A percentile compares a stretch with the other conserved stretches of the same genome.
phyloP scores from a whole-genome alignment of 2,797 vertebrate genomes.

The Lycodopsis pacificus region DNA sequence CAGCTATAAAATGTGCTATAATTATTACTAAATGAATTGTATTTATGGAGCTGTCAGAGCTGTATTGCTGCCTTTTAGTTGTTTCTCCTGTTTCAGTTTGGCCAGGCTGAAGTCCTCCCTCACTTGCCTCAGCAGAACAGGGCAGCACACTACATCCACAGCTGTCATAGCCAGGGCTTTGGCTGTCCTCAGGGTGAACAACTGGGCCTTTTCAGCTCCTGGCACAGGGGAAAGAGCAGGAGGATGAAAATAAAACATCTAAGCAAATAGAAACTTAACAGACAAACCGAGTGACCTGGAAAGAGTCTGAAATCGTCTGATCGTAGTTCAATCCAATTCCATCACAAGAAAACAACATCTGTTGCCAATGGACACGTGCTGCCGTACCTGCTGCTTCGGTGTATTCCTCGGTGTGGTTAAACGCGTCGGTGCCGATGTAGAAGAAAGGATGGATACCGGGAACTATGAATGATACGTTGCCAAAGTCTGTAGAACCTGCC shows the following conservation, averaged over 20 bases:
- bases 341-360: conserved; percentile 10
- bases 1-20: not conserved
- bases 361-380: not conserved
- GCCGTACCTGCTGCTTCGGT: conserved; percentile 87
- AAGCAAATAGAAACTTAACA: conserved; percentile 39
- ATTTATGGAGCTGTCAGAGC: not conserved
- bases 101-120: conserved; percentile 75
- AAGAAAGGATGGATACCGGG: conserved; percentile 93
- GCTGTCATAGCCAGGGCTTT: conserved; percentile 93
- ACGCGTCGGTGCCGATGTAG: conserved; percentile 87
- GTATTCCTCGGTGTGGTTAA: conserved; percentile 92
- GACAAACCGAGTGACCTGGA: conserved; percentile 26
- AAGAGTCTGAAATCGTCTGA: conserved; percentile 26
- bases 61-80: not conserved
- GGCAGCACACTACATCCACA: conserved; percentile 88
- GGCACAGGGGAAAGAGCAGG: conserved; percentile 20
- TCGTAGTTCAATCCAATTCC: conserved; percentile 2
- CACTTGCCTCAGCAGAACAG: conserved; percentile 61
- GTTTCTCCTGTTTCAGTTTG: conserved; percentile 46
- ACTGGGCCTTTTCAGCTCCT: conserved; percentile 91
- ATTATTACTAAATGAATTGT: not conserved
- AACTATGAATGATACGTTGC: conserved; percentile 88
- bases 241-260: conserved; percentile 24
- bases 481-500: conserved; percentile 92
- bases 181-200: conserved; percentile 88